Evolutionary conservation across 2,797 vertebrate genomes (phyloP).

Genomic region (Ara ararauna): DNA sequence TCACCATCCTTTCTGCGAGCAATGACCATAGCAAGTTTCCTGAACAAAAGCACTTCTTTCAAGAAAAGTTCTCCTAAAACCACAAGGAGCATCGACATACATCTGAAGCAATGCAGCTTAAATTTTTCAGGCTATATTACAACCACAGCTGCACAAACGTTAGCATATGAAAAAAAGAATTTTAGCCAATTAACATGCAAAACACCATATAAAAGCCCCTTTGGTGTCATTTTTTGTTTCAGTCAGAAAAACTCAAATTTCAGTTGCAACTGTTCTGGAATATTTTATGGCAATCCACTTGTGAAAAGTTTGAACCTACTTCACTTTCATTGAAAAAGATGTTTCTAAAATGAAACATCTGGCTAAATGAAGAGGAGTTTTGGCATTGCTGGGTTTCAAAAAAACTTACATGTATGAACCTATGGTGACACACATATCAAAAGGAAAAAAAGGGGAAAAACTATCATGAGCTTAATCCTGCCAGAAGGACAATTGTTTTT

Average conservation of each 20-base stretch:
- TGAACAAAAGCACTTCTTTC: slow-evolving; percentile 37
- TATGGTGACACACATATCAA: background rate
- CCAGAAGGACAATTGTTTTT: slow-evolving; percentile 22
- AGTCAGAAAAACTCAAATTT: slow-evolving; percentile 45
- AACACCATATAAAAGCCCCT: slow-evolving; percentile 30
- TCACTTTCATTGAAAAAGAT: slow-evolving; percentile 37
- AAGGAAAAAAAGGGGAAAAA: slow-evolving; percentile 35
- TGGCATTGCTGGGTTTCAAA: background rate
- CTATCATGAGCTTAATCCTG: slow-evolving; percentile 33
- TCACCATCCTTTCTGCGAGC: background rate
- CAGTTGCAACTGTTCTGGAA: slow-evolving; percentile 13
- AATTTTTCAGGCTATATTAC: slow-evolving; percentile 58
- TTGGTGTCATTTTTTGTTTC: slow-evolving; percentile 51
- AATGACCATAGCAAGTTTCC: background rate
- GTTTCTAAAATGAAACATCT: slow-evolving; percentile 58
- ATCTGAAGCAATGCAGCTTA: slow-evolving; percentile 45
- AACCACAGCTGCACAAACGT: slow-evolving; percentile 70
- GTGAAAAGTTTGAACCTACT: slow-evolving; percentile 36
- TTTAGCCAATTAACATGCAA: slow-evolving; percentile 54
- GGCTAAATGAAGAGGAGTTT: background rate
- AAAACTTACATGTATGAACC: background rate
- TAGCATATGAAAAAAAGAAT: slow-evolving; percentile 48
- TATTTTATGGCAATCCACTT: slow-evolving; percentile 51
- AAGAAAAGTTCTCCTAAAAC: slow-evolving; percentile 32
- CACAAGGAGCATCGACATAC: slow-evolving; percentile 49